These are phyloP conservation scores for Busseola fusca DNA, from an alignment of 2,888 invertebrate genomes.

Conservation along the genomic window DNA sequence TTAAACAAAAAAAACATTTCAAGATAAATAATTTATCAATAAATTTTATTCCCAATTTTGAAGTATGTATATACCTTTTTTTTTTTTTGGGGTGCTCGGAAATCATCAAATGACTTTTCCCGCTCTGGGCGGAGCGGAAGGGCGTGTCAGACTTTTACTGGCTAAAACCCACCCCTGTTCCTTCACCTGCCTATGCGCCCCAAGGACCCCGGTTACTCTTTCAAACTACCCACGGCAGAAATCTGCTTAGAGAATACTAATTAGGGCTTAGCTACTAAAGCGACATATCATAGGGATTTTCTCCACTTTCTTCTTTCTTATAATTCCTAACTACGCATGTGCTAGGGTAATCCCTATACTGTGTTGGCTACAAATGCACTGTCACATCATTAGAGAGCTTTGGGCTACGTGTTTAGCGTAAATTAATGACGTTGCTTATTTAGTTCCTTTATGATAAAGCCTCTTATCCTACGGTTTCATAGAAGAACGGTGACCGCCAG, in stretches of 20 bases:
- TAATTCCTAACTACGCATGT: slow-evolving; percentile 39
- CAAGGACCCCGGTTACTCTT: too few relatives aligned
- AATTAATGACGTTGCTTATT: neutral
- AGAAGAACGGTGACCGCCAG: too few relatives aligned
- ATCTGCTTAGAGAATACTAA: slow-evolving; percentile 26
- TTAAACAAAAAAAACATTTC: too few relatives aligned
- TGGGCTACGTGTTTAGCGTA: neutral
- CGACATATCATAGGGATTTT: slow-evolving; percentile 40
- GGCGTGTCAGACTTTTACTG: too few relatives aligned
- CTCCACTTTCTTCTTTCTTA: slow-evolving; percentile 44
- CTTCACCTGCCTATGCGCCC: too few relatives aligned
- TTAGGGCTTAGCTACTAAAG: neutral
- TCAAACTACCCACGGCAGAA: too few relatives aligned
- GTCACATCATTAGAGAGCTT: slow-evolving; percentile 20
- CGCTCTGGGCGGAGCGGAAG: too few relatives aligned
- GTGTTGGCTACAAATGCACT: slow-evolving; percentile 31
- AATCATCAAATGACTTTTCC: too few relatives aligned
- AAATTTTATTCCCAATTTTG: neutral
- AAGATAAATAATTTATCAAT: slow-evolving; percentile 1
- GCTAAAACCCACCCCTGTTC: too few relatives aligned
- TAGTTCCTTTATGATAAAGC: neutral
- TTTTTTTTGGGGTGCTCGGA: too few relatives aligned
- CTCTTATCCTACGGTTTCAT: too few relatives aligned
- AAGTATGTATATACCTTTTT: neutral
- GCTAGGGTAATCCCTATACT: slow-evolving; percentile 18